Conservation (phyloP, 2,113 vertebrate species). For the Indri indri region DNA sequence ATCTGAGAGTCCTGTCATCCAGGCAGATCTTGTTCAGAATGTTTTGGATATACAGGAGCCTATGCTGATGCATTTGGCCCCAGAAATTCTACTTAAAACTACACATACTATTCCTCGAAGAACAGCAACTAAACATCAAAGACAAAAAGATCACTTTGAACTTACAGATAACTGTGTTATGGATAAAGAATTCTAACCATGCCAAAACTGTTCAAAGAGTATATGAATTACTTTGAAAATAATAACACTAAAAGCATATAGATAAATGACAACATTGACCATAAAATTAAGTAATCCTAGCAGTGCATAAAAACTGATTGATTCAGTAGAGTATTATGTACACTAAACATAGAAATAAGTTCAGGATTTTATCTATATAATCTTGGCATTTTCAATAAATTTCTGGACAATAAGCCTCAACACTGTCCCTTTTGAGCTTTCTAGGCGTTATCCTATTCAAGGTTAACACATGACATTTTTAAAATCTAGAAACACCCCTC, state of each 20-base stretch:
- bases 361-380: neutral
- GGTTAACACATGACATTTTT: neutral
- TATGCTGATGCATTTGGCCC: neutral
- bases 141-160: neutral
- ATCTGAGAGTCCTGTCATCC: neutral
- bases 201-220: neutral
- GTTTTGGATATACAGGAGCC: too few species aligned
- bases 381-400: neutral
- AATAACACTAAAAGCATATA: neutral
- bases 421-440: neutral
- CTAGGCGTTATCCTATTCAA: neutral
- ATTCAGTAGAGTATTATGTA: neutral
- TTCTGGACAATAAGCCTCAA: neutral
- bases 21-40: neutral
- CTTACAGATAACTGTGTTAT: neutral
- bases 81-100: neutral
- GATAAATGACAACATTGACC: neutral
- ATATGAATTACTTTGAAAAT: neutral
- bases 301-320: neutral
- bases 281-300: neutral
- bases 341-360: neutral
- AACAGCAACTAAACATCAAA: neutral
- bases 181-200: neutral
- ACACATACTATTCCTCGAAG: neutral
- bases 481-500: neutral